Base-by-base conservation (phyloP, 2,888 invertebrate genomes). In the Oconnorella tubifera region DNA sequence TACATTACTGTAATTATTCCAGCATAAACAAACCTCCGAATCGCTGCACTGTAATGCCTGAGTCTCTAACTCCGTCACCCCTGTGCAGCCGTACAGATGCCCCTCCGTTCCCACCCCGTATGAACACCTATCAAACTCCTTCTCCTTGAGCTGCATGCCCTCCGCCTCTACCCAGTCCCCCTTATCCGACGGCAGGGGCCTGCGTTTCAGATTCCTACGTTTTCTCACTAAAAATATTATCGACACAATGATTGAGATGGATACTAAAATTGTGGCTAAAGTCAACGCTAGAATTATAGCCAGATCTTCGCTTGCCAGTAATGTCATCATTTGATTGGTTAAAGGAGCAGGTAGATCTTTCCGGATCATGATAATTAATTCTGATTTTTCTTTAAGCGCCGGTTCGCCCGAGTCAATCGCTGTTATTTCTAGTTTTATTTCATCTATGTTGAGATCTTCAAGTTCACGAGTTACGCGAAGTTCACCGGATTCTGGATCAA, bases 231-330 rank as follows among this genome's bases (percentile, higher is more conserved):
- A 40, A 55, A 56, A 63, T 28, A 59, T 62, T 55, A 57, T 40
- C 19, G 59, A 62, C 2, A 66, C 56, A 31, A 66, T 51, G 6
- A 50, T 33, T 23, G 57, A 57, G 48, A 66, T 66, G 53, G 57
- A 29, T 25, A 66, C 23, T 1, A 66, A 29, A 4, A 66, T 66
- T 51, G 56, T 32, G 2, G 62, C 66, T 28, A 66, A 29, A 4
- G 62, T 66, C 4, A 56, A 40, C 2, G 66, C 59, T 33, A 66
- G 33, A 2, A 56, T 50, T 1, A 64, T 56, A 14, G 62, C 66
- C 53, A 66, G 55, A 33, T 66, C 66, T 31, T 66, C 66, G 31
- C 62, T 66, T 40, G 66, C 66, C 28, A 66, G 40, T 6, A 66
- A 33, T 29, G 53, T 49, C 32, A 62, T 56, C 28, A 63, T 28